Evolutionary conservation across 2,797 vertebrate genomes (phyloP).

Genomic region (Ficedula albicollis): DNA sequence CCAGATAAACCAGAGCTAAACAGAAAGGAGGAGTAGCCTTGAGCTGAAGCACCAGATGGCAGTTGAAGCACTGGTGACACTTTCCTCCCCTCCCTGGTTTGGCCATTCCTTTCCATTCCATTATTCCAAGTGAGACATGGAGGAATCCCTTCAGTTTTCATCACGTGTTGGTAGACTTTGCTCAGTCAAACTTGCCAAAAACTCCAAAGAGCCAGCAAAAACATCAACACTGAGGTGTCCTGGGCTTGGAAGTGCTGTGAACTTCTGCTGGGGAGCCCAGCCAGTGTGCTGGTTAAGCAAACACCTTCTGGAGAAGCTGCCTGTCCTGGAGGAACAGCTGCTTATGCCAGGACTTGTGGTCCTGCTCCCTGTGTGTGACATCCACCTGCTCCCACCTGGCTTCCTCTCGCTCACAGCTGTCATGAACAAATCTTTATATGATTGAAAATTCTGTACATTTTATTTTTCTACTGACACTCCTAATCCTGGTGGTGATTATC

Average conservation of each 20-base stretch:
- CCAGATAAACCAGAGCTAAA: background rate
- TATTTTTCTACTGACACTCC: conserved; percentile 81
- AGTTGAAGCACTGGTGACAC: background rate
- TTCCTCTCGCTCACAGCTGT: background rate
- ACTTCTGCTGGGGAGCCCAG: background rate
- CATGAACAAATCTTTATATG: conserved; percentile 70
- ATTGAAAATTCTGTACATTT: conserved; percentile 58
- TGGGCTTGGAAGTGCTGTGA: background rate
- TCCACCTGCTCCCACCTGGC: background rate
- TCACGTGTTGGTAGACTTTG: background rate
- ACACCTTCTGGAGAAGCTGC: background rate
- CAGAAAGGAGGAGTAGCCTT: background rate
- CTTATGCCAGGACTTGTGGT: background rate
- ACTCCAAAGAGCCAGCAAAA: background rate
- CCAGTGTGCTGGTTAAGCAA: background rate
- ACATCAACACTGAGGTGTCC: background rate
- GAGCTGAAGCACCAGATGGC: background rate
- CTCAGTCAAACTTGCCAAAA: background rate
- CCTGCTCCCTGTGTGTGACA: background rate
- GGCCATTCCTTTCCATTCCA: no score
- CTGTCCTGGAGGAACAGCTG: background rate
- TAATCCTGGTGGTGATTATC: conserved; percentile 68
- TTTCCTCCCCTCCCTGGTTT: background rate
- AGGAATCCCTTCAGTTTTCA: background rate
- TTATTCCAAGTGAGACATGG: fast-evolving